These are phyloP conservation scores for Stichodactyla helianthus DNA, from an alignment of 64 coral and sea anemone genomes.

Conservation along the genomic window DNA sequence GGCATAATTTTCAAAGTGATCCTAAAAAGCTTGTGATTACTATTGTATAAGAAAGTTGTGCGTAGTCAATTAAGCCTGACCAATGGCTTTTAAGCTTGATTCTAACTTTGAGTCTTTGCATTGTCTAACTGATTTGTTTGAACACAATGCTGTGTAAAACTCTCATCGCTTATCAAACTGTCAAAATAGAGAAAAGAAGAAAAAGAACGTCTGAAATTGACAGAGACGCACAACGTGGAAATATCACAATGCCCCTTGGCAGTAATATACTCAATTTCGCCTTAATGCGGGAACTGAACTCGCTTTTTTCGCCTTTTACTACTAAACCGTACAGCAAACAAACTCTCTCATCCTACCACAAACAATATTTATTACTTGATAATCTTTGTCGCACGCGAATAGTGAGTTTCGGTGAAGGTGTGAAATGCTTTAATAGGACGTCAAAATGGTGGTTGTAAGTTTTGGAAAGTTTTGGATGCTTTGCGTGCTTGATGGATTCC, in stretches of 20 bases:
- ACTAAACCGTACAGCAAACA: not conserved
- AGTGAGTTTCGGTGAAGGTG: not conserved
- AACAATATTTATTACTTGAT: not conserved
- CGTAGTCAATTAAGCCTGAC: not conserved
- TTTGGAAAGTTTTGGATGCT: not conserved
- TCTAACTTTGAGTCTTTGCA: not conserved
- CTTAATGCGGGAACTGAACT: not conserved
- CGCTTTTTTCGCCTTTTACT: not conserved
- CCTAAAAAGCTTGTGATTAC: slow-evolving; percentile 15
- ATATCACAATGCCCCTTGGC: not conserved
- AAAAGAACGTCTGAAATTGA: not conserved
- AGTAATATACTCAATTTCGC: too few relatives aligned
- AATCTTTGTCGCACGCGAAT: not conserved
- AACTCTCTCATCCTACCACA: not conserved
- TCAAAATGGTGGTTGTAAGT: not conserved
- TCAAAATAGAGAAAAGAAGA: not conserved
- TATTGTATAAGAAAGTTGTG: not conserved
- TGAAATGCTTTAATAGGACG: not conserved
- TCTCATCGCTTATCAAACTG: not conserved
- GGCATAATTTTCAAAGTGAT: slow-evolving; percentile 7
- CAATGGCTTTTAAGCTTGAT: not conserved
- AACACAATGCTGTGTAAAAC: not conserved
- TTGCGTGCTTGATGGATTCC: not conserved
- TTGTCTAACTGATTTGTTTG: not conserved
- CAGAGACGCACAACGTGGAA: not conserved